These are phyloP conservation scores for Homarus americanus DNA, from an alignment of 1,140 invertebrate species.

Conservation along the genomic window DNA sequence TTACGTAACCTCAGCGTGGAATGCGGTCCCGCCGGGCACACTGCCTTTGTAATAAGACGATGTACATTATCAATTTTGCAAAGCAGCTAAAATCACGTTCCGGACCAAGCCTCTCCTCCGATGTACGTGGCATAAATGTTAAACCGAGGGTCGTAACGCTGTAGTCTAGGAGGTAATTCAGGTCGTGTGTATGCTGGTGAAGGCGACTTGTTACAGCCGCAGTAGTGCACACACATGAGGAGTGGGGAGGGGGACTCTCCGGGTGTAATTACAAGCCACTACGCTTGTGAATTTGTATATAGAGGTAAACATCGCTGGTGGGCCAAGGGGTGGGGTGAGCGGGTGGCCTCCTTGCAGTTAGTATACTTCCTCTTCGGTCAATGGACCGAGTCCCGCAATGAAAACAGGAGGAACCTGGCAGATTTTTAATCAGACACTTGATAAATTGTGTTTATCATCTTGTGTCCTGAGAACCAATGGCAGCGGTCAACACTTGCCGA, in stretches of 20 bases:
- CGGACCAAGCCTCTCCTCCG: not conserved
- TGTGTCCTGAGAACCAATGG: too few relatives aligned
- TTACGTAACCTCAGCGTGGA: slow-evolving; percentile 22
- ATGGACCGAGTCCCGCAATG: not conserved
- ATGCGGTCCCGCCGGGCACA: slow-evolving; percentile 17
- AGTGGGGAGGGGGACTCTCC: not conserved
- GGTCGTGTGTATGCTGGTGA: not conserved
- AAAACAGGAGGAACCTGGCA: not conserved
- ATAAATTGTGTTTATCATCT: not conserved
- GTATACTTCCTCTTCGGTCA: not conserved
- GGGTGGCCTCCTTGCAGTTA: not conserved
- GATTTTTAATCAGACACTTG: not conserved
- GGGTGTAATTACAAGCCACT: slow-evolving; percentile 22
- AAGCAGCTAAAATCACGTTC: slow-evolving; percentile 33
- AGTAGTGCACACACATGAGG: not conserved
- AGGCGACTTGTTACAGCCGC: not conserved
- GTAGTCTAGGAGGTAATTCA: slow-evolving; percentile 3
- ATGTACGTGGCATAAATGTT: slow-evolving; percentile 8
- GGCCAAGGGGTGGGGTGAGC: not conserved
- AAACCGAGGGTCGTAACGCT: not conserved
- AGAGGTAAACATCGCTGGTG: not conserved
- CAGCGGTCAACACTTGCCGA: too few relatives aligned
- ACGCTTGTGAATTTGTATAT: too few relatives aligned
- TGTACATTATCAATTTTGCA: slow-evolving; percentile 19
- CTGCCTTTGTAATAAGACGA: slow-evolving; percentile 17